These are phyloP conservation scores for Bombus picipes DNA, from an alignment of 1,140 invertebrate genomes.

Conservation along the genomic window DNA sequence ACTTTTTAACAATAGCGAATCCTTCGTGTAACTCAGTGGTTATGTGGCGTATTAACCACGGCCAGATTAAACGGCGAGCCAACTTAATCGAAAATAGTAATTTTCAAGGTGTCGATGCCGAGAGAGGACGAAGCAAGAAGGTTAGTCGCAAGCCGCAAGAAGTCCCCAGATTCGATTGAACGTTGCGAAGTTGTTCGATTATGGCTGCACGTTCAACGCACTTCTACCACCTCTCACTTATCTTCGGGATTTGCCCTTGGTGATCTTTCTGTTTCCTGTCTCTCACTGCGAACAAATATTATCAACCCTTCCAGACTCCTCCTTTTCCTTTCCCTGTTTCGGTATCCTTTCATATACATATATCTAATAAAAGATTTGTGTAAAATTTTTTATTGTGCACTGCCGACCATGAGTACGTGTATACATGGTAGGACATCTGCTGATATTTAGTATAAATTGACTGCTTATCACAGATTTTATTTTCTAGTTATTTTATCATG, in stretches of 20 bases:
- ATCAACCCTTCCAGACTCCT: conserved; percentile 6
- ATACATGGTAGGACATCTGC: too few species aligned
- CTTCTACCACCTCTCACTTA: conserved; percentile 80
- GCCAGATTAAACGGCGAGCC: neutral
- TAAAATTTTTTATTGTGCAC: neutral
- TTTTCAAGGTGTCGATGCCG: neutral
- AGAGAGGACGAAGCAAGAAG: conserved; percentile 69
- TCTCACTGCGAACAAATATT: conserved; percentile 72
- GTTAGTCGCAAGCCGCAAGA: conserved; percentile 36
- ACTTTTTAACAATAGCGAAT: neutral
- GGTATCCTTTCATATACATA: too few species aligned
- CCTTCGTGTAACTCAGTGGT: neutral
- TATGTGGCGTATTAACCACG: too few species aligned
- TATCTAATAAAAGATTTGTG: neutral
- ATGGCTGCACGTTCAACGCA: conserved; percentile 75
- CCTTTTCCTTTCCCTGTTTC: too few species aligned
- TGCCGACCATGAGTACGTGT: rapidly evolving
- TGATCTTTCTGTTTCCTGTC: conserved; percentile 78
- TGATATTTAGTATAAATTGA: neutral
- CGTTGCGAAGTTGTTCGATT: conserved; percentile 26
- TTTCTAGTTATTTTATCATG: neutral
- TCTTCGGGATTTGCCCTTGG: conserved; percentile 78
- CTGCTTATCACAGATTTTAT: neutral
- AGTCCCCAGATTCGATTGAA: conserved; percentile 26
- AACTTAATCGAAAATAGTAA: neutral